phyloP scores from a whole-genome alignment of 2,888 invertebrate genomes.

The Orgyia antiqua region DNA sequence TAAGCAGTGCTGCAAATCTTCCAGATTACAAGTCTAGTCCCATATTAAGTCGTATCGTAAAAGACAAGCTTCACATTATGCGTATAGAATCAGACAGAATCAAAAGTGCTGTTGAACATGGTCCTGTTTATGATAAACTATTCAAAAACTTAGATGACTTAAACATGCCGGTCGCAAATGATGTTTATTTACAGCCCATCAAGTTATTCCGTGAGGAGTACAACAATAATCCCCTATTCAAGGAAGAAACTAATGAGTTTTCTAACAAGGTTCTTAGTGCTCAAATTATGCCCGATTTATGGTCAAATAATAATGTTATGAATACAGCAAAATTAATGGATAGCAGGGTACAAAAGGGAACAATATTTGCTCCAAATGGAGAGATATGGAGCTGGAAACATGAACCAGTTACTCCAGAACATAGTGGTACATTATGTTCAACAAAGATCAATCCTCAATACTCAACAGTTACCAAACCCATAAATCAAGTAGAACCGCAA shows the following conservation, averaged over 20 bases:
- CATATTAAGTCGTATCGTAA: slow-evolving; percentile 64
- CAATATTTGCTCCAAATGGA: slow-evolving; percentile 72
- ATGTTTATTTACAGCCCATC: slow-evolving; percentile 76
- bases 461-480: slow-evolving; percentile 61
- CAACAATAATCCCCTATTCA: slow-evolving; percentile 72
- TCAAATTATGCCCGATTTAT: slow-evolving; percentile 64
- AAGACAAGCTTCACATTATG: slow-evolving; percentile 73
- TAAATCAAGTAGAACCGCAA: slow-evolving; percentile 65
- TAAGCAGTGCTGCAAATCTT: slow-evolving; percentile 69
- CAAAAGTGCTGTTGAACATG: slow-evolving; percentile 79
- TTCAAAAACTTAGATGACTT: slow-evolving; percentile 73
- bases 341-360: slow-evolving; percentile 66
- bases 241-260: slow-evolving; percentile 74
- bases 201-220: slow-evolving; percentile 76
- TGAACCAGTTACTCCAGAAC: slow-evolving; percentile 68
- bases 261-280: slow-evolving; percentile 65
- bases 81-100: slow-evolving; percentile 76
- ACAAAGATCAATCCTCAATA: slow-evolving; percentile 71
- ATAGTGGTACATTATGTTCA: slow-evolving; percentile 64
- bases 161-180: slow-evolving; percentile 69
- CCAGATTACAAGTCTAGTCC: slow-evolving; percentile 70
- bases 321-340: slow-evolving; percentile 60
- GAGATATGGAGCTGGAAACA: slow-evolving; percentile 76
- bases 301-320: slow-evolving; percentile 66
- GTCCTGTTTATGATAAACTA: slow-evolving; percentile 78